Conservation (phyloP, 2,797 vertebrate species). For the Adelosebastes latens region DNA sequence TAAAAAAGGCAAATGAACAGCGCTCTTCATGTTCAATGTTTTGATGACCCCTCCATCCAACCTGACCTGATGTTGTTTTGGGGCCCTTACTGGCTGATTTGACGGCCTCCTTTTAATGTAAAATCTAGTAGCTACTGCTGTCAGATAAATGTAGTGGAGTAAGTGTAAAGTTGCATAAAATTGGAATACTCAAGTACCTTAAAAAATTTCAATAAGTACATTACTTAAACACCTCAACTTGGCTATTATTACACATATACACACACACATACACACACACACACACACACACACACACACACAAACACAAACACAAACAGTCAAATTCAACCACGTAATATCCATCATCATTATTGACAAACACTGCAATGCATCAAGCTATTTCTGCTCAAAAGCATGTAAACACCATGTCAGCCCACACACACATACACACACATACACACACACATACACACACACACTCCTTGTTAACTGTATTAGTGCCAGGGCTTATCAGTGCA, state of each 20-base stretch:
- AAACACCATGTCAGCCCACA: conserved; percentile 23
- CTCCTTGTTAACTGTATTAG: conserved; percentile 56
- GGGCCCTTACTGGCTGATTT: background rate
- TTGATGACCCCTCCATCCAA: background rate
- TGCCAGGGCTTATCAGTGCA: conserved; percentile 57
- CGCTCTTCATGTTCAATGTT: background rate
- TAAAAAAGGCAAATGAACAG: background rate
- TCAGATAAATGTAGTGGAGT: background rate
- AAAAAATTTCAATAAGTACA: background rate
- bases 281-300: too few species aligned
- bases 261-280: background rate
- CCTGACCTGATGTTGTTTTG: background rate
- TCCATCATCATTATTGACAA: conserved; percentile 35
- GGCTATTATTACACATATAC: background rate
- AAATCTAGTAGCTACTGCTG: background rate
- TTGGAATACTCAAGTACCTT: background rate
- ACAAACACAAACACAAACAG: background rate
- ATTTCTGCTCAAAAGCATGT: conserved; percentile 29
- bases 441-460: conserved; percentile 11
- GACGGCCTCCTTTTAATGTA: background rate
- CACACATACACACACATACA: conserved; percentile 17
- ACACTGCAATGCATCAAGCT: conserved; percentile 18
- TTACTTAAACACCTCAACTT: background rate
- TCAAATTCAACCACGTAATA: conserved; percentile 4
- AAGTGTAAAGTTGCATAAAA: background rate